Conservation (phyloP, 2,888 invertebrate genomes). For the Notodonta ziczac region DNA sequence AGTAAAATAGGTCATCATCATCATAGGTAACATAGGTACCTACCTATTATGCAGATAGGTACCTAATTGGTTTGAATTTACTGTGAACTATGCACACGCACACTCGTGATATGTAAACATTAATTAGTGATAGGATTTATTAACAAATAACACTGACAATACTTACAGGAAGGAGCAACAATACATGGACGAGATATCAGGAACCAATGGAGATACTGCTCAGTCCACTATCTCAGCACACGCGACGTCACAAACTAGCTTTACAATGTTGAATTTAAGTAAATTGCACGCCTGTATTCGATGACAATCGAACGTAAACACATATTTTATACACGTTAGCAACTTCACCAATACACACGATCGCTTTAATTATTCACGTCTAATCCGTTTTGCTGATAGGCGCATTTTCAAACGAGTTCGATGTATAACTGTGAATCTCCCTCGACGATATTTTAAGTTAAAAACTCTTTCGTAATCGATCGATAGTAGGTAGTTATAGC, state of each 20-base stretch:
- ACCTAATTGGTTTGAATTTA: neutral
- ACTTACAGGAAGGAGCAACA: slow-evolving; percentile 85
- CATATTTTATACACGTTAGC: slow-evolving; percentile 52
- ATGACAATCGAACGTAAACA: slow-evolving; percentile 58
- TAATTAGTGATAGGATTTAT: slow-evolving; percentile 5
- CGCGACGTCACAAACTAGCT: slow-evolving; percentile 38
- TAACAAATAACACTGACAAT: slow-evolving; percentile 31
- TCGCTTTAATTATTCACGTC: slow-evolving; percentile 20
- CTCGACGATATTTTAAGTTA: slow-evolving; percentile 34
- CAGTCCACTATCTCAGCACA: slow-evolving; percentile 56
- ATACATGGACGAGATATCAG: slow-evolving; percentile 79
- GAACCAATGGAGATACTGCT: slow-evolving; percentile 51
- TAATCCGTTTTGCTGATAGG: slow-evolving; percentile 31
- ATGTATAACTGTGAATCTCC: slow-evolving; percentile 18
- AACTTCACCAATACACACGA: slow-evolving; percentile 37
- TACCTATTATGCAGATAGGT: too few relatives aligned
- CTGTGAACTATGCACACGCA: neutral
- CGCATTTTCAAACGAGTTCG: slow-evolving; percentile 33
- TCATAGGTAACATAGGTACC: too few relatives aligned
- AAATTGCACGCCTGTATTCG: slow-evolving; percentile 48
- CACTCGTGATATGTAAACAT: neutral
- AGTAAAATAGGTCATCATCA: too few relatives aligned
- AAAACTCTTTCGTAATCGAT: slow-evolving; percentile 82
- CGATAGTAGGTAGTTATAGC: slow-evolving; percentile 62
- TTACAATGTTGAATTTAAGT: slow-evolving; percentile 39